Evolutionary conservation across 2,113 vertebrate species (phyloP), one percentile per base, ranked within the genome.

Genomic region (Podocnemis expansa): DNA sequence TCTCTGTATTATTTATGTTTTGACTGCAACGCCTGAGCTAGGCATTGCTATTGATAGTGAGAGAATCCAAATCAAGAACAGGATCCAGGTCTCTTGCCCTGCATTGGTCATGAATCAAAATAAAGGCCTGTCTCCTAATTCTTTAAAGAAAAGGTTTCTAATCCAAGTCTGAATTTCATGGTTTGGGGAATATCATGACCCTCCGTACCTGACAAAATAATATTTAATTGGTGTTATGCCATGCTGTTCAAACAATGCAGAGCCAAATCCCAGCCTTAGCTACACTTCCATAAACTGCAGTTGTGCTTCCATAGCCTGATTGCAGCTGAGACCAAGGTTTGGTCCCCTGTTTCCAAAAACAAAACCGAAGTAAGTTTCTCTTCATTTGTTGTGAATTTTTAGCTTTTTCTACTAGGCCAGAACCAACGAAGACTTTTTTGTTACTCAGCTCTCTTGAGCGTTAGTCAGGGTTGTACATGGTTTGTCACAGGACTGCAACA

Each of bases 71-170:
- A 47, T 16, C 55, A 51, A 81, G 60, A 95, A 75, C 60, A 52
- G 87, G 67, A 41, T 84, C 96, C 94, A 93, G 19, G 81, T 92
- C 93, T 92, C 78, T 93, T 55, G 80, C n/a, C 58, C 47, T 93
- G 82, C 12, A 14, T 60, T 14, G 29, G 13, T n/a, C 79, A 90
- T 78, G 80, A 83, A 90, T 87, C 93, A 87, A 81, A 91, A 83
- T 56, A 89, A 60, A 94, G 81, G 6, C 22, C 38, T 41, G 38
- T 88, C 55, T 90, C 56, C 93, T 89, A 96, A 90, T 25, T 82
- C 87, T 93, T 91, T 51, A 84, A n/a, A 67, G 60, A 31, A 10
- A 84, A 93, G 60, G 84, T 94, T 89, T 84, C 80, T 73, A 93
- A 96, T 83, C 31, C 84, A 91, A 38, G 92, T 94, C 84, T 91